Evolutionary conservation across 2,797 vertebrate species (phyloP).

Genomic region (Austrolebias charrua): DNA sequence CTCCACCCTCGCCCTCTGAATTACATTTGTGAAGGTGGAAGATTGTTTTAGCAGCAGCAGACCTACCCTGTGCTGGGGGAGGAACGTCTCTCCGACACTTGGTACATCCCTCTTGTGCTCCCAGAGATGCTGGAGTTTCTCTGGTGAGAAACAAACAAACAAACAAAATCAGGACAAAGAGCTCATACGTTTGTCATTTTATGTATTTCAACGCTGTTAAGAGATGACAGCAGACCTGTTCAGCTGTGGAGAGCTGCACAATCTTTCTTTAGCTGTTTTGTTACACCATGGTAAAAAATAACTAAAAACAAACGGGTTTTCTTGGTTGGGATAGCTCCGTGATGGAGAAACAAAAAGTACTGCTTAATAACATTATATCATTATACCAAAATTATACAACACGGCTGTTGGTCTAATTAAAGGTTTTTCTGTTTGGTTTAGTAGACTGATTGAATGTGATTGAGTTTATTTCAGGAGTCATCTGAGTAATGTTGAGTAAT

Average conservation of each 20-base stretch:
- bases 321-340: background rate
- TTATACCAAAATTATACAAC: conserved; percentile 3
- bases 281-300: background rate
- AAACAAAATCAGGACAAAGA: conserved; percentile 9
- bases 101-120: conserved; percentile 82
- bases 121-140: conserved; percentile 83
- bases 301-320: background rate
- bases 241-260: background rate
- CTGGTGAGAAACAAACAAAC: conserved; percentile 58
- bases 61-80: conserved; percentile 84
- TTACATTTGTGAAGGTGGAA: background rate
- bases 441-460: background rate
- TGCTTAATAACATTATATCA: conserved; percentile 7
- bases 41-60: background rate
- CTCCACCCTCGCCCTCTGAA: background rate
- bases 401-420: background rate
- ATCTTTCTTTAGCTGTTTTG: background rate
- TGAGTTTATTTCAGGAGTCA: background rate
- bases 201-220: background rate
- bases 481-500: no score
- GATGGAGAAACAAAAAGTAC: background rate
- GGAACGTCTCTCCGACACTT: conserved; percentile 81
- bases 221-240: background rate
- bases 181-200: background rate
- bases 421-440: background rate